Evolutionary conservation across 2,797 vertebrate species (phyloP).

Genomic region (Phalanger gymnotis): DNA sequence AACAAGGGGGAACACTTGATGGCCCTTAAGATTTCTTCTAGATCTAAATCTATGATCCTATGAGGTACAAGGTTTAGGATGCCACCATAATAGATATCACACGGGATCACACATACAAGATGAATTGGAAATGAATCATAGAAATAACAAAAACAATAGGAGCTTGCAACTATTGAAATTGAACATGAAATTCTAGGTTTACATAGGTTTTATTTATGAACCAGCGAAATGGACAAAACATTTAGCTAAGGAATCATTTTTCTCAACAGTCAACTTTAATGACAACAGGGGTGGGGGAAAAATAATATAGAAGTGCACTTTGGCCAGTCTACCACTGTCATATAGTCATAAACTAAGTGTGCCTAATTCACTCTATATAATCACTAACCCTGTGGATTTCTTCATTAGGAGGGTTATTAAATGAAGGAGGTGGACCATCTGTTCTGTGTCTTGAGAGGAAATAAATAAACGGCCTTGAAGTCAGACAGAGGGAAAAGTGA

Average conservation of each 20-base stretch:
- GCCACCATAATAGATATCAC: no score
- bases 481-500: background rate
- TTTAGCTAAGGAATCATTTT: background rate
- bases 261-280: background rate
- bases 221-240: background rate
- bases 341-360: background rate
- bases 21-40: no score
- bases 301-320: background rate
- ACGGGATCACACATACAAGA: no score
- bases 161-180: no score
- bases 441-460: background rate
- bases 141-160: background rate
- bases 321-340: background rate
- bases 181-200: background rate
- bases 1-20: no score
- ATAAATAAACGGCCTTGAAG: background rate
- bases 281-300: background rate
- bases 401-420: background rate
- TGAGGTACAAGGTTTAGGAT: no score
- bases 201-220: background rate
- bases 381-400: background rate
- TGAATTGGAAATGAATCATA: background rate
- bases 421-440: background rate
- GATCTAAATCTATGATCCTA: no score
- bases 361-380: background rate